Evolutionary conservation across 2,797 vertebrate species (phyloP).

Genomic region (Ceryle rudis): DNA sequence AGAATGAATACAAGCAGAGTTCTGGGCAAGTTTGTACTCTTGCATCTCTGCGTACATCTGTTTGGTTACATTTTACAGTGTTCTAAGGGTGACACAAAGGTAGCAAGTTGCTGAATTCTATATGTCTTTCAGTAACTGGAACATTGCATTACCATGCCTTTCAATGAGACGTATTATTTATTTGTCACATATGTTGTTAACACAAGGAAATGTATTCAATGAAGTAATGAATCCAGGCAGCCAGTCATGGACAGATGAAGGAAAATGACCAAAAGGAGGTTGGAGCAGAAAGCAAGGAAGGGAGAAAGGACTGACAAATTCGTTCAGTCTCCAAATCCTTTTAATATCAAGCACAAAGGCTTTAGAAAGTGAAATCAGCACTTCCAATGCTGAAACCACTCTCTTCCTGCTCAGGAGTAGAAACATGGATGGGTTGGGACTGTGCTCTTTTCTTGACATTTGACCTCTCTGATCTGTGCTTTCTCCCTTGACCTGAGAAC

Average conservation of each 20-base stretch:
- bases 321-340: conserved; percentile 47
- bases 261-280: conserved; percentile 74
- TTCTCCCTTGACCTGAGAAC: neutral
- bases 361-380: conserved; percentile 31
- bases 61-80: conserved; percentile 8
- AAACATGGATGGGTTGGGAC: neutral
- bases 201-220: conserved; percentile 73
- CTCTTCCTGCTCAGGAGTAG: neutral
- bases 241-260: conserved; percentile 74
- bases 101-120: conserved; percentile 72
- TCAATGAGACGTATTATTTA: conserved; percentile 79
- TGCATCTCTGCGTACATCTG: neutral
- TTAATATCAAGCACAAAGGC: conserved; percentile 37
- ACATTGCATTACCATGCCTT: conserved; percentile 74
- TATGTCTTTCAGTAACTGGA: conserved; percentile 75
- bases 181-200: conserved; percentile 80
- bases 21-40: neutral
- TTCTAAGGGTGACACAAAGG: conserved; percentile 32
- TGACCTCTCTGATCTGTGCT: neutral
- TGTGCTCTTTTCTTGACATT: neutral
- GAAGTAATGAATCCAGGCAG: conserved; percentile 76
- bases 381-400: conserved; percentile 4
- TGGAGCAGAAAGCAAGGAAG: conserved; percentile 39
- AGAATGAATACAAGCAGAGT: conserved; percentile 22
- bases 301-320: conserved; percentile 29